A percentile compares a stretch with the other conserved stretches of the same genome.
These are phyloP conservation scores for Hyperoplus lanceolatus DNA, from an alignment of 2,797 vertebrate genomes.

Conservation along the genomic window DNA sequence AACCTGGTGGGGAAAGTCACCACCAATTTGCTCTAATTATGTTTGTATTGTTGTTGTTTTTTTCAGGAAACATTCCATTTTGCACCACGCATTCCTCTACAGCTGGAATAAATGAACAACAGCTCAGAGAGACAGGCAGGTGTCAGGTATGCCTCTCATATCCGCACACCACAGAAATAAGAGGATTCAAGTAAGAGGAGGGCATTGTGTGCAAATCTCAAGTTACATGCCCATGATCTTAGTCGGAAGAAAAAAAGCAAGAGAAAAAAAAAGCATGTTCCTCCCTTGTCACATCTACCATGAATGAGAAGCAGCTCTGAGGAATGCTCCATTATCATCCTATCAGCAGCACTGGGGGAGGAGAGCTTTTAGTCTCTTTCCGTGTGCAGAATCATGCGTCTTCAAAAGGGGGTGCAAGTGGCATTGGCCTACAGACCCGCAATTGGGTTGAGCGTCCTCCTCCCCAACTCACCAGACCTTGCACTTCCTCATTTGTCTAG, in stretches of 20 bases:
- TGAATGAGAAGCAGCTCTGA: slow-evolving; percentile 80
- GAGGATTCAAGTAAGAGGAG: slow-evolving; percentile 60
- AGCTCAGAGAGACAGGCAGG: slow-evolving; percentile 55
- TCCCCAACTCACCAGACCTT: slow-evolving; percentile 74
- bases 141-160: slow-evolving; percentile 61
- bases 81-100: slow-evolving; percentile 7
- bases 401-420: slow-evolving; percentile 35
- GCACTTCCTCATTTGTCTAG: slow-evolving; percentile 83
- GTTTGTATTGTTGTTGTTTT: slow-evolving; percentile 8
- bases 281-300: slow-evolving; percentile 77
- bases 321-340: slow-evolving; percentile 83
- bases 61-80: slow-evolving; percentile 25
- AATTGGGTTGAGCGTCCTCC: slow-evolving; percentile 71
- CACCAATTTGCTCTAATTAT: slow-evolving; percentile 30
- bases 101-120: slow-evolving; percentile 45
- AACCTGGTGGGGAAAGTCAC: slow-evolving; percentile 18
- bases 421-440: slow-evolving; percentile 75
- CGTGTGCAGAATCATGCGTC: slow-evolving; percentile 73
- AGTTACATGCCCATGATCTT: slow-evolving; percentile 73
- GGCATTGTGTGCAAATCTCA: slow-evolving; percentile 68
- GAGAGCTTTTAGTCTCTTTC: slow-evolving; percentile 69
- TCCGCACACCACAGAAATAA: slow-evolving; percentile 55
- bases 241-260: slow-evolving; percentile 65
- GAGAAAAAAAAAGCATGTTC: slow-evolving; percentile 58
- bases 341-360: slow-evolving; percentile 78